Percentiles rank a stretch among this genome's conserved stretches.
Conservation (phyloP, 2,888 invertebrate genomes). For the Sialis fuliginosa region DNA sequence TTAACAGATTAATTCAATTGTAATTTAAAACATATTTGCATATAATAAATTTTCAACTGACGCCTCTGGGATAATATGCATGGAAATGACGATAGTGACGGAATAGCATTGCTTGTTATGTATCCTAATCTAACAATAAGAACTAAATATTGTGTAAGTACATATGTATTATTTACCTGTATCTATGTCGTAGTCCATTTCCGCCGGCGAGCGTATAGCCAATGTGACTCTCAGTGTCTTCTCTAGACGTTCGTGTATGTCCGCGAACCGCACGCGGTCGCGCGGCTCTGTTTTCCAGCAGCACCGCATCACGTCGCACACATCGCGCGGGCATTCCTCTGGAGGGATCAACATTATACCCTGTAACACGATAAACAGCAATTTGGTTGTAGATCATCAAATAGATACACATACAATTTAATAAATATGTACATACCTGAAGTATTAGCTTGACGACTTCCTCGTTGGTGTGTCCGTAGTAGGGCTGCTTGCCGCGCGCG, state of each 20-base stretch:
- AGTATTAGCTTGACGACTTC: slow-evolving; percentile 67
- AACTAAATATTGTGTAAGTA: too few species aligned
- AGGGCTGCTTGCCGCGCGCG: slow-evolving; percentile 82
- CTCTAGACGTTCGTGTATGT: slow-evolving; percentile 46
- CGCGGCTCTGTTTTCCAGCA: slow-evolving; percentile 71
- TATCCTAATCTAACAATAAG: too few species aligned
- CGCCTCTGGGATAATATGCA: too few species aligned
- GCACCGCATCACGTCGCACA: slow-evolving; percentile 57
- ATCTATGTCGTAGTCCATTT: neutral
- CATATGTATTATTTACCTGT: neutral
- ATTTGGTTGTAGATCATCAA: too few species aligned
- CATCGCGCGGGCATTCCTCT: slow-evolving; percentile 53
- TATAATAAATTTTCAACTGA: too few species aligned
- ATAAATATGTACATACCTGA: too few species aligned
- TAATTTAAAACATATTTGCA: too few species aligned
- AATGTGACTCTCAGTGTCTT: slow-evolving; percentile 17
- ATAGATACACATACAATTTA: too few species aligned
- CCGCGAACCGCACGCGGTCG: slow-evolving; percentile 53
- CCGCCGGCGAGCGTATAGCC: neutral
- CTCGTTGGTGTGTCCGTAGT: slow-evolving; percentile 78
- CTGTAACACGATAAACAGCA: slow-evolving; percentile 20
- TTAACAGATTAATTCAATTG: too few species aligned
- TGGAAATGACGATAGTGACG: too few species aligned
- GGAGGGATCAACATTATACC: slow-evolving; percentile 67
- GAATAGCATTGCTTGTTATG: too few species aligned